Evolutionary conservation across 2,888 invertebrate species (phyloP).

Genomic region (Drosophila mercatorum): DNA sequence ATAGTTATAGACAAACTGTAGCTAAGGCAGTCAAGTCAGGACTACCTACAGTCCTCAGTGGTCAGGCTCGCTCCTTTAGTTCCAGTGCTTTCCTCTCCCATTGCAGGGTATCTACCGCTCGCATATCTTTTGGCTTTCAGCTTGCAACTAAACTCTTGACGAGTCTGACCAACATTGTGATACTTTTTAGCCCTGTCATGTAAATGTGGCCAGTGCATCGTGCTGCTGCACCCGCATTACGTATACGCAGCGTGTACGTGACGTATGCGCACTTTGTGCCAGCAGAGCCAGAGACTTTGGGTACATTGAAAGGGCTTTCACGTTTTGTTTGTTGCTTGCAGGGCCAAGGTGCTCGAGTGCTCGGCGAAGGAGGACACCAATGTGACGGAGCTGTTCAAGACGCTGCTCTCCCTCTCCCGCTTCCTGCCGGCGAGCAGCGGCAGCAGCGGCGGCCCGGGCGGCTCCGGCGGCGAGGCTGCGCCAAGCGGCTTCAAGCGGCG

Average conservation of each 20-base stretch:
- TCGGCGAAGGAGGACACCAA: slow-evolving; percentile 92
- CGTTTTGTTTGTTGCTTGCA: slow-evolving; percentile 80
- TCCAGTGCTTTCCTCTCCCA: too few relatives aligned
- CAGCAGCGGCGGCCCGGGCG: slow-evolving; percentile 83
- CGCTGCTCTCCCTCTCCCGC: slow-evolving; percentile 91
- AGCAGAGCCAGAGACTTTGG: slow-evolving; percentile 12
- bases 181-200: slow-evolving; percentile 28
- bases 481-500: slow-evolving; percentile 88
- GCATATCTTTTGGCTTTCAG: not conserved
- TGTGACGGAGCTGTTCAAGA: slow-evolving; percentile 92
- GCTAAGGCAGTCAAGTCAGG: too few relatives aligned
- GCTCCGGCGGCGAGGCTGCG: slow-evolving; percentile 85
- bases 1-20: too few relatives aligned
- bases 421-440: slow-evolving; percentile 88
- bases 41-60: too few relatives aligned
- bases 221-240: slow-evolving; percentile 1
- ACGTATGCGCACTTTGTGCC: slow-evolving; percentile 50
- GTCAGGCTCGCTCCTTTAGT: not conserved
- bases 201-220: slow-evolving; percentile 36
- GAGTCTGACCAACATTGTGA: slow-evolving; percentile 18
- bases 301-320: slow-evolving; percentile 30
- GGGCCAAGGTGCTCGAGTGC: slow-evolving; percentile 91
- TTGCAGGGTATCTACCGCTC: not conserved
- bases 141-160: not conserved
- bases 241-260: slow-evolving; percentile 25